These are phyloP conservation scores for Gryllus bimaculatus DNA, from an alignment of 1,140 invertebrate genomes.

Conservation along the genomic window DNA sequence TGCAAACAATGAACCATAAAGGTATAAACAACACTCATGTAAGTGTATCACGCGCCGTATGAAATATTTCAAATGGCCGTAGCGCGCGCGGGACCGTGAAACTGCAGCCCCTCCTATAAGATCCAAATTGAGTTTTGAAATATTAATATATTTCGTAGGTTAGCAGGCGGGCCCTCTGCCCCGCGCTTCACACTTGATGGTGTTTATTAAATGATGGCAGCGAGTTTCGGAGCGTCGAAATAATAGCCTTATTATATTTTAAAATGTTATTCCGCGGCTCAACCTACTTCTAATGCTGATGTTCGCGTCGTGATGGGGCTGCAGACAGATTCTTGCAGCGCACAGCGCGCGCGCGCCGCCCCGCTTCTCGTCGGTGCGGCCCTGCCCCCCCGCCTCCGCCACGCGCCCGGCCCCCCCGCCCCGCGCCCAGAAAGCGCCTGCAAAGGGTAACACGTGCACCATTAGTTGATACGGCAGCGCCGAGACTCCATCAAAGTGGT, in stretches of 20 bases:
- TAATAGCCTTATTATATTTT: constrained; percentile 6
- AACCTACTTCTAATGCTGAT: background rate
- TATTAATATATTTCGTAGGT: constrained; percentile 6
- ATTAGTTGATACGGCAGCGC: background rate
- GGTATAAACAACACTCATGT: constrained; percentile 4
- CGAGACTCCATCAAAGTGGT: background rate
- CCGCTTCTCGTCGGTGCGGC: no score
- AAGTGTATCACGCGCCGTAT: background rate
- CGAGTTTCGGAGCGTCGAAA: background rate
- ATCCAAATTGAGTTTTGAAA: constrained; percentile 5
- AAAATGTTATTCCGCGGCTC: constrained; percentile 1
- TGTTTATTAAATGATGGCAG: constrained; percentile 5
- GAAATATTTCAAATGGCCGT: constrained; percentile 1
- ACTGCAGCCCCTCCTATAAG: constrained; percentile 2
- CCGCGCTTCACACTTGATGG: constrained; percentile 2
- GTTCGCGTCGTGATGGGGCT: background rate
- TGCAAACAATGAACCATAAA: constrained; percentile 5
- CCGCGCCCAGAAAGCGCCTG: no score
- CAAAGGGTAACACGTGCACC: background rate
- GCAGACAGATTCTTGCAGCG: background rate
- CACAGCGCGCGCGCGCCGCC: background rate
- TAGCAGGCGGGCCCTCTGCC: background rate
- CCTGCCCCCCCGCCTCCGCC: no score
- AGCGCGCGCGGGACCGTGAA: background rate
- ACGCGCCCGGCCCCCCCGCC: no score